Evolutionary conservation across 2,888 invertebrate genomes (phyloP), one percentile per base, ranked within the genome.

Genomic region (Mythimna impura): DNA sequence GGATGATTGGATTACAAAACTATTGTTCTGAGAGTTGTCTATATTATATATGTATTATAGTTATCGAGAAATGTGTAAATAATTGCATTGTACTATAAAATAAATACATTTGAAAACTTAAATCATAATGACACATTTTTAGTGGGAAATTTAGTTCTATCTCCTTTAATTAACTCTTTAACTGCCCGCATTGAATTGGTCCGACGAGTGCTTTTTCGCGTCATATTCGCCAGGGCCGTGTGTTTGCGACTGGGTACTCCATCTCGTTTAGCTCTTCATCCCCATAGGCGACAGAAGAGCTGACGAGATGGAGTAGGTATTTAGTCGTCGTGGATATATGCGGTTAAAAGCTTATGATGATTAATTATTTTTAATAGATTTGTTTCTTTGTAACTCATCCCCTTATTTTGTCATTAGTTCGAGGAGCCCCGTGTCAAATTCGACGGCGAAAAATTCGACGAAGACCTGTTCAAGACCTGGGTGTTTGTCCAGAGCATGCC

Each of bases 401-500:
- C 3, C 64, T 73, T 20, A 40, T 71, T 64, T 72, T 34, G 34
- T 22, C 72, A 64, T 12, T 62, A 99, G 97, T 99, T 99, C 90
- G 99, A 99, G 92, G 99, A 99, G 88, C 97, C 97, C 84, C 97
- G 97, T 89, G 97, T 97, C 76, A 97, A 97, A 70, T 98, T 97
- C 87, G 97, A 97, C 0, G 98, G 97, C 10, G 98, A 98, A 89
- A 89, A 96, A 57, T 91, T 94, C 80, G 96, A 95, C 22, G 97
- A 97, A 79, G 97, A 97, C 36, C 95, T 95, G 69, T 94, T 99
- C 87, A 98, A 97, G 94, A 97, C 98, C 87, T 99, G 99, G 97
- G 97, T 99, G 85, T 96, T 97, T 80, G 96, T 97, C 58, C 98
- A 99, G 92, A 97, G 98, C 70, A 97, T 99, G 92, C 99, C 99